phyloP scores from a whole-genome alignment of 2,113 vertebrate species.

The Numida meleagris region DNA sequence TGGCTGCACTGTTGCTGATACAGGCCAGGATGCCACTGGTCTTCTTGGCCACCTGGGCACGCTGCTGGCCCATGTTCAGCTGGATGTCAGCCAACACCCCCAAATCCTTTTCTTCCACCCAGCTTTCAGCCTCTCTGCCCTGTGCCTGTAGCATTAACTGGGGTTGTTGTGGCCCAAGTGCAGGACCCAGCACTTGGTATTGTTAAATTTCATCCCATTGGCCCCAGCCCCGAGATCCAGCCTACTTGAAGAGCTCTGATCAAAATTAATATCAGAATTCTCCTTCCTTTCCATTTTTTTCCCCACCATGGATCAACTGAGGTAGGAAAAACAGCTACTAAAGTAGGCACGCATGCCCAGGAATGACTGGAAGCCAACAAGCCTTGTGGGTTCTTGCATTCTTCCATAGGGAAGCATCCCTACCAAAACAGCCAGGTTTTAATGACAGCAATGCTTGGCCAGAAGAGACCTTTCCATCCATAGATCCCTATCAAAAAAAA shows the following conservation, averaged over 20 bases:
- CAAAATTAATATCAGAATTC: neutral
- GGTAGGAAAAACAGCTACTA: neutral
- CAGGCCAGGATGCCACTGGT: too few relatives aligned
- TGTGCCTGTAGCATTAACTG: too few relatives aligned
- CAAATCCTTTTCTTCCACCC: too few relatives aligned
- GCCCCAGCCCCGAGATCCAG: too few relatives aligned
- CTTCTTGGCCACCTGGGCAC: too few relatives aligned
- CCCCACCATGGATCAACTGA: neutral
- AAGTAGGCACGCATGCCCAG: neutral
- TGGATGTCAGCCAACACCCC: too few relatives aligned
- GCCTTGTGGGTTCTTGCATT: neutral
- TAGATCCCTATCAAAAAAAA: rapidly evolving
- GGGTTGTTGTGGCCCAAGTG: too few relatives aligned
- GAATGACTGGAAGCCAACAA: neutral
- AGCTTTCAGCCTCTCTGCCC: too few relatives aligned
- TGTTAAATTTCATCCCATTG: too few relatives aligned
- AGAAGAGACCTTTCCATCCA: neutral
- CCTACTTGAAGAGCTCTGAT: neutral
- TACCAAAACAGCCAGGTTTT: rapidly evolving
- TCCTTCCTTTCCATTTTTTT: neutral
- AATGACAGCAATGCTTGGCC: neutral
- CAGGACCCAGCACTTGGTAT: too few relatives aligned
- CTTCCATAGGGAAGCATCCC: neutral
- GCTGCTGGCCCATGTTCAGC: too few relatives aligned
- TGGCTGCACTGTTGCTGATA: too few relatives aligned